These are phyloP conservation scores for Gouania willdenowi DNA, from an alignment of 2,797 vertebrate genomes.

Conservation along the genomic window DNA sequence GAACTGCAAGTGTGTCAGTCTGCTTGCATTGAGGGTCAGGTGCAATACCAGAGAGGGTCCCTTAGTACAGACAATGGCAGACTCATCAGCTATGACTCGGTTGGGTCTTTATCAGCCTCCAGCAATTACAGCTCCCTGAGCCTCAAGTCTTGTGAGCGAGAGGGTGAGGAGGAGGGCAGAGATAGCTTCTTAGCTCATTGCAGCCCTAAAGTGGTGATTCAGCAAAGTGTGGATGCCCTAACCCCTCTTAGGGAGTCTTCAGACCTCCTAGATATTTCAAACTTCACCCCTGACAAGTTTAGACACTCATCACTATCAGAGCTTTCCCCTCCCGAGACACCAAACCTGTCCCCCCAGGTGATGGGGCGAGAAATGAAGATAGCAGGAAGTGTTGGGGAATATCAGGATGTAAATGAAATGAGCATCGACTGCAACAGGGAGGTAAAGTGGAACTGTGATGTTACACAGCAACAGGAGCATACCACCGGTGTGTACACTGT, in stretches of 20 bases:
- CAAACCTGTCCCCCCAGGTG: constrained; percentile 95
- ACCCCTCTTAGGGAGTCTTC: constrained; percentile 94
- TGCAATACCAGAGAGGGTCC: constrained; percentile 92
- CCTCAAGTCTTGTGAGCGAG: constrained; percentile 94
- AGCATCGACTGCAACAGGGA: constrained; percentile 81
- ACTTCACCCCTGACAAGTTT: constrained; percentile 99
- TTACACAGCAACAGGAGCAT: constrained; percentile 84
- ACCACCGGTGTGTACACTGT: constrained; percentile 80
- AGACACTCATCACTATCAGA: constrained; percentile 95
- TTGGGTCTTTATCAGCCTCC: constrained; percentile 92
- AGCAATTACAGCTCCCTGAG: constrained; percentile 97
- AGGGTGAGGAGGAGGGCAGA: constrained; percentile 90
- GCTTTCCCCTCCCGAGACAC: constrained; percentile 95
- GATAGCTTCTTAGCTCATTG: constrained; percentile 98
- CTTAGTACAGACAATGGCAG: constrained; percentile 90
- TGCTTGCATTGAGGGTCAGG: constrained; percentile 87
- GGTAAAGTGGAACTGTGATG: constrained; percentile 89
- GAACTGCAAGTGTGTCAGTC: constrained; percentile 93
- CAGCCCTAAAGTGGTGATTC: constrained; percentile 98
- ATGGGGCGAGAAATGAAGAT: constrained; percentile 85
- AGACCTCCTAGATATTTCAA: constrained; percentile 98
- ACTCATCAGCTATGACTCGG: constrained; percentile 96
- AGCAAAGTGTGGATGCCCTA: constrained; percentile 96
- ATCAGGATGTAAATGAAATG: constrained; percentile 83
- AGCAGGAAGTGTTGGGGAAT: constrained; percentile 81